These are phyloP conservation scores for Osmoderma eremita DNA, from an alignment of 2,888 invertebrate genomes.

Conservation along the genomic window DNA sequence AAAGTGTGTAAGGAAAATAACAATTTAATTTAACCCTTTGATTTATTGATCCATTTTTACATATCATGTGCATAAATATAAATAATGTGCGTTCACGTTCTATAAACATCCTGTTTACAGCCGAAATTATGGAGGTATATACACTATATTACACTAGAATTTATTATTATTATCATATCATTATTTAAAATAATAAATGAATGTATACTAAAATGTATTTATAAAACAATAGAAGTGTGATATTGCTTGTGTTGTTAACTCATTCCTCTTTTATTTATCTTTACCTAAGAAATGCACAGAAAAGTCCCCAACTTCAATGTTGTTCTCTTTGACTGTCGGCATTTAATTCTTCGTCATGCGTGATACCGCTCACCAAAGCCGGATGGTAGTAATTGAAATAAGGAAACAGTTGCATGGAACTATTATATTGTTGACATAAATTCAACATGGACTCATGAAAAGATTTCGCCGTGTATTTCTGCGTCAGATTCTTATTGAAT, in stretches of 20 bases:
- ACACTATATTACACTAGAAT: constrained; percentile 44
- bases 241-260: constrained; percentile 18
- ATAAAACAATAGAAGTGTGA: constrained; percentile 17
- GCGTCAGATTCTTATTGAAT: constrained; percentile 54
- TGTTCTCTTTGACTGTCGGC: constrained; percentile 37
- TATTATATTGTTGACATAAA: constrained; percentile 63
- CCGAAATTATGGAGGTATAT: constrained; percentile 36
- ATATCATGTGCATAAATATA: constrained; percentile 44
- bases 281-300: constrained; percentile 17
- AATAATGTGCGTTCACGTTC: constrained; percentile 41
- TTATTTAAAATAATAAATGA: constrained; percentile 4
- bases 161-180: constrained; percentile 8
- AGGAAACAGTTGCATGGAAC: constrained; percentile 61
- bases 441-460: constrained; percentile 63
- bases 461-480: constrained; percentile 58
- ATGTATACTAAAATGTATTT: constrained; percentile 24
- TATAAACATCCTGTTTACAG: constrained; percentile 30
- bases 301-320: constrained; percentile 27
- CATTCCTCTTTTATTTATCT: constrained; percentile 11
- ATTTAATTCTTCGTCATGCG: constrained; percentile 39
- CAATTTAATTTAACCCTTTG: background rate
- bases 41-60: constrained; percentile 38
- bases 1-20: background rate
- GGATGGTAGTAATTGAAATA: constrained; percentile 64
- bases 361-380: constrained; percentile 23